Evolutionary conservation across 2,113 vertebrate genomes (phyloP).

Genomic region (Excalfactoria chinensis): DNA sequence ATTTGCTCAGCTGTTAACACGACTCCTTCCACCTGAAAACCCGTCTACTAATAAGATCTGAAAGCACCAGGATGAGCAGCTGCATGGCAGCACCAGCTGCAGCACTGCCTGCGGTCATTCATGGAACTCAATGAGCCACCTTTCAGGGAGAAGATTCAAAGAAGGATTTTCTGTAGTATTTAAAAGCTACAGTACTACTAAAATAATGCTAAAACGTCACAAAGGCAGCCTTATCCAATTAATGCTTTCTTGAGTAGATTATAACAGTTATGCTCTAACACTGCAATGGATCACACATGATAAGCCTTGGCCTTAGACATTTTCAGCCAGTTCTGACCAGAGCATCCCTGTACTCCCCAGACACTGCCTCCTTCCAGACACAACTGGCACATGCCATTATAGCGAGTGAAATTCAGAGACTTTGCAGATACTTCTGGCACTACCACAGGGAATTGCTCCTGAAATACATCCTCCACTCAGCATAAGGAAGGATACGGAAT

Average conservation of each 20-base stretch:
- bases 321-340: background rate
- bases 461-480: background rate
- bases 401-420: background rate
- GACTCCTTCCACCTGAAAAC: background rate
- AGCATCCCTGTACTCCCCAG: background rate
- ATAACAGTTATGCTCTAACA: background rate
- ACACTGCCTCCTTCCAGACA: background rate
- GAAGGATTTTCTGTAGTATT: background rate
- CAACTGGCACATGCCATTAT: accelerated
- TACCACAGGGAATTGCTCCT: background rate
- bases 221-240: background rate
- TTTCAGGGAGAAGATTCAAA: background rate
- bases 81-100: background rate
- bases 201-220: background rate
- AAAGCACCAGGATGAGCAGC: background rate
- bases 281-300: background rate
- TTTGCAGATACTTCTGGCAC: background rate
- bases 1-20: background rate
- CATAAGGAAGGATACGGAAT: background rate
- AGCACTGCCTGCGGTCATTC: background rate
- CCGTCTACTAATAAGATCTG: background rate
- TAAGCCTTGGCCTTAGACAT: background rate
- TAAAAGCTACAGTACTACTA: background rate
- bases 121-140: background rate
- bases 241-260: background rate